Evolutionary conservation across 2,113 vertebrate species (phyloP).

Genomic region (Hippopotamus amphibius): DNA sequence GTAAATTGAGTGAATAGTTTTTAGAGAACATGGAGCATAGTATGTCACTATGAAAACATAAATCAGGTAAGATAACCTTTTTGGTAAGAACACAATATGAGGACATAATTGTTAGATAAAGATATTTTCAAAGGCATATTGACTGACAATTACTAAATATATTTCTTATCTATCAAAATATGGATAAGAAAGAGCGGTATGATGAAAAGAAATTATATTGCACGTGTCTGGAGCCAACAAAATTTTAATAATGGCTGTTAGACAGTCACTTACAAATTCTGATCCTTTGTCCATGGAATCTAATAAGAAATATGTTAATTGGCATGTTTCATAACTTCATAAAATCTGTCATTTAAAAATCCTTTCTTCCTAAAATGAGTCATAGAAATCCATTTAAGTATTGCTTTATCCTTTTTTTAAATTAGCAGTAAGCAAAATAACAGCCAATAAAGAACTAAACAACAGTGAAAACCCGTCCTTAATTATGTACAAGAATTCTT

Average conservation of each 20-base stretch:
- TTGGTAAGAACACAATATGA: neutral
- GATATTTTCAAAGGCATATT: constrained; percentile 43
- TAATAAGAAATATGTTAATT: constrained; percentile 17
- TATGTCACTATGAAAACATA: neutral
- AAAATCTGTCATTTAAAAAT: constrained; percentile 43
- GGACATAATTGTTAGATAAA: constrained; percentile 33
- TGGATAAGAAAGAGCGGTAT: neutral
- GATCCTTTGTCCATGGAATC: neutral
- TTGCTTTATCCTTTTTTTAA: neutral
- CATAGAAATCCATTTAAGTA: constrained; percentile 19
- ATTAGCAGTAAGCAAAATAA: constrained; percentile 7
- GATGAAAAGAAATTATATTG: neutral
- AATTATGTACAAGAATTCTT: constrained; percentile 21
- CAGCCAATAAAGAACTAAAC: constrained; percentile 14
- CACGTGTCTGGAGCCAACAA: neutral
- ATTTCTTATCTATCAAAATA: constrained; percentile 30
- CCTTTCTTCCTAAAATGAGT: constrained; percentile 3
- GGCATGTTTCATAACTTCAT: neutral
- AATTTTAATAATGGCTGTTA: neutral
- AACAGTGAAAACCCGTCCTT: neutral
- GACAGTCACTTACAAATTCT: constrained; percentile 14
- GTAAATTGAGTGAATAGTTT: neutral
- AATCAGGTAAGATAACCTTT: neutral
- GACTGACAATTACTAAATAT: constrained; percentile 40
- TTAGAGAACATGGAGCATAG: neutral